phyloP scores from a whole-genome alignment of 2,888 invertebrate genomes.

The Agrotis segetum region DNA sequence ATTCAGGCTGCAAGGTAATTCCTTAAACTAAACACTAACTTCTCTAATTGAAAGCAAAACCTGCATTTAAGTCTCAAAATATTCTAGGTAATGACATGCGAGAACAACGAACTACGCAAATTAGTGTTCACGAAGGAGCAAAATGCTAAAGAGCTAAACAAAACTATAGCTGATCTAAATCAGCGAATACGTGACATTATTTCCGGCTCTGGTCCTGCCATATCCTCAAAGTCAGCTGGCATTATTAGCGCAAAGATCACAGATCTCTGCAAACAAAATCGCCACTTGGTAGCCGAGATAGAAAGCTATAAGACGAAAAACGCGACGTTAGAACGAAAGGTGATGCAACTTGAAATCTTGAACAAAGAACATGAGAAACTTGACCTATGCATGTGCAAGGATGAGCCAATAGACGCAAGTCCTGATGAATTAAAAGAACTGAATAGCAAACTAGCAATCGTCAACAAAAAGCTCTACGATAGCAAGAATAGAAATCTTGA shows the following conservation, averaged over 20 bases:
- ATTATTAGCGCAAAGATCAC: conserved; percentile 92
- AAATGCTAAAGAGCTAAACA: conserved; percentile 84
- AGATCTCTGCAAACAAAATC: conserved; percentile 92
- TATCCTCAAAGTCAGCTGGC: conserved; percentile 88
- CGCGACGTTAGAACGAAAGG: conserved; percentile 87
- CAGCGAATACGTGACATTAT: conserved; percentile 89
- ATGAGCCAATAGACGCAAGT: conserved; percentile 83
- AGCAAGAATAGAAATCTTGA: conserved; percentile 93
- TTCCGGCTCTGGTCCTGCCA: conserved; percentile 84
- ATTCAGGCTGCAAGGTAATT: not conserved
- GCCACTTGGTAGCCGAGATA: conserved; percentile 92
- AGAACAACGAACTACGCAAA: conserved; percentile 90
- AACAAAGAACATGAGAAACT: conserved; percentile 81
- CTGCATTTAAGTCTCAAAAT: not conserved
- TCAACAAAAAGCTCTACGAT: conserved; percentile 93
- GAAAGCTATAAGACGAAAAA: conserved; percentile 91
- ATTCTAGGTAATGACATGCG: conserved; percentile 89
- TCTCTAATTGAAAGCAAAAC: no score
- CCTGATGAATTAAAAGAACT: conserved; percentile 91
- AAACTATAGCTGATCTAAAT: conserved; percentile 83
- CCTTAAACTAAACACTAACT: no score
- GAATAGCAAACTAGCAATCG: conserved; percentile 91
- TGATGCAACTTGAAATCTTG: conserved; percentile 84
- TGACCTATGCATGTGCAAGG: conserved; percentile 83
- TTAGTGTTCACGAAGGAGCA: conserved; percentile 86